phyloP scores from a whole-genome alignment of 2,113 vertebrate species.

The Vicugna pacos region DNA sequence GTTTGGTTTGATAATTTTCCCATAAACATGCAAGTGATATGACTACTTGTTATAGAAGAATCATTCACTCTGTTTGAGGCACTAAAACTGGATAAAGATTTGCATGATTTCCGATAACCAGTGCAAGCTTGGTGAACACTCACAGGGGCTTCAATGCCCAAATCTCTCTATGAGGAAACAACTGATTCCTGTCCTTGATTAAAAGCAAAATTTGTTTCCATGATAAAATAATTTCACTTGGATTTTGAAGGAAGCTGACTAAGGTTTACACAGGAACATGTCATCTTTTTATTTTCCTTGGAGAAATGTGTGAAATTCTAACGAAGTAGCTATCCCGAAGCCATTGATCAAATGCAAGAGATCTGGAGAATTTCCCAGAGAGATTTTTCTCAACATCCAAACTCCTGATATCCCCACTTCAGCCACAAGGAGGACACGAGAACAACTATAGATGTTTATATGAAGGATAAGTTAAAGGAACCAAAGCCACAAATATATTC shows the following conservation, averaged over 20 bases:
- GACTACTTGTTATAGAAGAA: not conserved
- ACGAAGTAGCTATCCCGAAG: not conserved
- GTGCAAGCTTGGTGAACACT: not conserved
- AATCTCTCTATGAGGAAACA: not conserved
- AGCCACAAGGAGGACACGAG: slow-evolving; percentile 75
- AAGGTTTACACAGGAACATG: not conserved
- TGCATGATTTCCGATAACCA: not conserved
- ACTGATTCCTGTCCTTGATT: not conserved
- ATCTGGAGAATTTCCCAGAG: not conserved
- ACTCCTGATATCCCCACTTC: slow-evolving; percentile 67
- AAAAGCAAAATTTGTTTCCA: not conserved
- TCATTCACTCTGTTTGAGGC: not conserved
- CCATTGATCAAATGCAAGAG: not conserved
- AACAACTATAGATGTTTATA: not conserved
- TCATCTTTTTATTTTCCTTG: not conserved
- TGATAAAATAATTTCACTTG: slow-evolving; percentile 25
- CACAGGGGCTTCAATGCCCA: not conserved
- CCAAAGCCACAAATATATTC: not conserved
- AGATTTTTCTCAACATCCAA: slow-evolving; percentile 21
- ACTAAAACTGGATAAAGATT: slow-evolving; percentile 22
- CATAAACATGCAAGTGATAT: not conserved
- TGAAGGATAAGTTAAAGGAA: slow-evolving; percentile 23
- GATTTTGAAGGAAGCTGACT: not conserved
- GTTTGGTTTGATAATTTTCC: not conserved
- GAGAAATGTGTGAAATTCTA: slow-evolving; percentile 5